Conservation (phyloP, 2,888 invertebrate species). For the Microctonus brassicae region DNA sequence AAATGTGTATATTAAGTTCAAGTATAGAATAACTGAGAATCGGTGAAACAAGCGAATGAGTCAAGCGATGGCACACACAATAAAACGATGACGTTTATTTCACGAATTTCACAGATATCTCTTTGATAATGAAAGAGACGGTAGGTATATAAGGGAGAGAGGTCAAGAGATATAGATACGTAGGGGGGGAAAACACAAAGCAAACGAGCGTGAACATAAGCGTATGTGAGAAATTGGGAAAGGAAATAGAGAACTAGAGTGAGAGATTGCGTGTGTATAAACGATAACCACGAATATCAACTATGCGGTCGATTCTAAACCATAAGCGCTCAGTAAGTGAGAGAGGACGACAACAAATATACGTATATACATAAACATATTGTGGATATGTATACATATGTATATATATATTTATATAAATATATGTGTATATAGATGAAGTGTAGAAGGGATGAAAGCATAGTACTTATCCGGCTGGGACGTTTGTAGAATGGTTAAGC, state of each 20-base stretch:
- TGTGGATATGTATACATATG: not conserved
- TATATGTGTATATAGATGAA: not conserved
- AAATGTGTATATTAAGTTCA: not conserved
- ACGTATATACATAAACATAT: not conserved
- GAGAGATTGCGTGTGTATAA: slow-evolving; percentile 13
- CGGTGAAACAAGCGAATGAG: slow-evolving; percentile 3
- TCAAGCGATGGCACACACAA: not conserved
- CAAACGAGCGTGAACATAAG: not conserved
- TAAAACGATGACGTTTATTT: slow-evolving; percentile 8
- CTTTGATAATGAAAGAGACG: not conserved
- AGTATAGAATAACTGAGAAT: slow-evolving; percentile 9
- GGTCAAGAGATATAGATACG: no score
- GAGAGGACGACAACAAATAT: not conserved
- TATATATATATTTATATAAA: not conserved
- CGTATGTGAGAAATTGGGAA: not conserved
- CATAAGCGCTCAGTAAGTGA: not conserved
- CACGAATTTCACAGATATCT: not conserved
- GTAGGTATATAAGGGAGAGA: not conserved
- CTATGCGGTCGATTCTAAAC: slow-evolving; percentile 10
- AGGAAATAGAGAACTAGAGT: not conserved
- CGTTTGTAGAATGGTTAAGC: slow-evolving; percentile 52
- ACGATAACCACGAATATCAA: slow-evolving; percentile 18
- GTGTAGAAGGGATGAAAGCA: slow-evolving; percentile 40
- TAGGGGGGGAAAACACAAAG: no score
- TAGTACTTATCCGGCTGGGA: slow-evolving; percentile 41